Base-by-base conservation (phyloP, 2,797 vertebrate species). In the Ambastaia sidthimunki region DNA sequence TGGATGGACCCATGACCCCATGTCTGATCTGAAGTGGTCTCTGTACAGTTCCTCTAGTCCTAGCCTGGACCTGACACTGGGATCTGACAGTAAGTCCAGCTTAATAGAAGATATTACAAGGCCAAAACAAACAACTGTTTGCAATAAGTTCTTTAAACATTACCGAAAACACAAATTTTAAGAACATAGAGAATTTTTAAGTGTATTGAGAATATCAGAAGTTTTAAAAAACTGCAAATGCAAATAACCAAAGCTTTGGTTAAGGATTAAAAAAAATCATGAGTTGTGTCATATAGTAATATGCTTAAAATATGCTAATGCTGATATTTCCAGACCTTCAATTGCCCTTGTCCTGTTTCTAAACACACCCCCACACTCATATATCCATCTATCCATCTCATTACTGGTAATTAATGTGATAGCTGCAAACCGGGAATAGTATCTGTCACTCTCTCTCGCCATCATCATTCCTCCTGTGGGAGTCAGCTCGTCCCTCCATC, bases 1-100 rank as follows among this genome's bases (percentile, higher is more conserved):
- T 41, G 96, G 96, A 84, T 99, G 98, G 98, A 94, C 95, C 1
- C 95, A 96, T 0, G 97, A 99, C 84, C 93, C 92, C 1, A 93
- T 93, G 85, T 96, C 94, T 0, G 94, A 95, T 55, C 94, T 96
- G 80, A 95, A 90, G 0, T 97, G 96, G 96, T 93, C 93, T 18
- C 92, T 96, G 75, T 94, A 95, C 89, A 93, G 92, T 16, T 92
- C 90, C 7, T 85, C 91, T 0, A 91, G 86, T 31, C 89, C 89
- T 0, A 89, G 89, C 73, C 90, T 92, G 89, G 92, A 94, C 62
- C 82, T 91, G 85, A 74, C 89, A 0, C 76, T 92, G 78, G 92
- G 88, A 83, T 83, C 89, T 44, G 92, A 94, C 74, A 91, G 93
- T 95, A 88, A 91, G 92, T 89, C 18, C 52, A 67, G 9, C 44